phyloP scores from a whole-genome alignment of 2,797 vertebrate genomes.

The Pangasius macronema region DNA sequence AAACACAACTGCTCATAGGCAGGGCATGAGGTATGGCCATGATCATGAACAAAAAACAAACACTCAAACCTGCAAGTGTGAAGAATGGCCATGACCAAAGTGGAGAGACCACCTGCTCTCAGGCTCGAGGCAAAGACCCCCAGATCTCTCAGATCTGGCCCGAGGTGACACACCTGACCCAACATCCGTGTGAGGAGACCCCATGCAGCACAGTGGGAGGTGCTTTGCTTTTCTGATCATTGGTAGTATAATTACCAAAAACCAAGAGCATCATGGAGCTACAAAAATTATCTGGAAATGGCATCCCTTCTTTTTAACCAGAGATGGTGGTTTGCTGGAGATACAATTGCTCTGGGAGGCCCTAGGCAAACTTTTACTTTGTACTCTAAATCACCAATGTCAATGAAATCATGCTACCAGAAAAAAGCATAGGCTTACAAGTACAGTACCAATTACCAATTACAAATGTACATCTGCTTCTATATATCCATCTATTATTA shows the following conservation, averaged over 20 bases:
- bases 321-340: not conserved
- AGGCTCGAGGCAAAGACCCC: constrained; percentile 2
- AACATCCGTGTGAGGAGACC: constrained; percentile 5
- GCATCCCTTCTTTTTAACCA: not conserved
- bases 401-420: not conserved
- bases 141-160: constrained; percentile 6
- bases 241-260: constrained; percentile 12
- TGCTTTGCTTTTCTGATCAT: not conserved
- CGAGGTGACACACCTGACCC: constrained; percentile 22
- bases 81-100: constrained; percentile 16
- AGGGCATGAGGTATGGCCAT: not conserved
- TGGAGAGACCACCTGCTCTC: constrained; percentile 12
- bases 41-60: not conserved
- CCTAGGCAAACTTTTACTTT: not conserved
- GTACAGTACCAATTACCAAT: not conserved
- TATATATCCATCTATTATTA: not conserved
- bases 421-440: not conserved
- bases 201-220: constrained; percentile 16
- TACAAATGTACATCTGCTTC: not conserved
- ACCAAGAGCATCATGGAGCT: not conserved
- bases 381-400: not conserved
- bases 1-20: not conserved
- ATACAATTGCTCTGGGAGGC: not conserved
- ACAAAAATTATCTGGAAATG: constrained; percentile 8
- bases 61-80: not conserved